Evolutionary conservation across 2,113 vertebrate species (phyloP), one percentile per base, ranked within the genome.

Genomic region (Tretioscincus oriximinensis): DNA sequence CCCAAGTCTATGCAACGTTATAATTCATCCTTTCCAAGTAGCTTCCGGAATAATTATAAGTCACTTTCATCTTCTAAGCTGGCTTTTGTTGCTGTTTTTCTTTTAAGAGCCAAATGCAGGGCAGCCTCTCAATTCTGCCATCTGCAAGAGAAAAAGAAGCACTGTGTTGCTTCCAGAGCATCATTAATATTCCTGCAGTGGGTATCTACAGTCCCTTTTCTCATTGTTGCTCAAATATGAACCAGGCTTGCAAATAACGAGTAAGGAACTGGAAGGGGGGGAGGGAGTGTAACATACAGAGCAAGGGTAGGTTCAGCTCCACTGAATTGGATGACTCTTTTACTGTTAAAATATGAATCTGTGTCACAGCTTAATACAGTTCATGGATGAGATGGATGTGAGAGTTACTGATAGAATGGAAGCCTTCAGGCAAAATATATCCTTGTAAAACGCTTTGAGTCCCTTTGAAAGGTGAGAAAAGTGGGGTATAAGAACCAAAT

Each of bases 181-280:
- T 51, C 31, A 75, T 78, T 88, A 65, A 41, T 73, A 82, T 76
- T 89, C 72, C 26, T 45, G 31, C 31, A 9, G 51, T 45, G 35
- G 9, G 31, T 45, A 45, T 54, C 28, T 54, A n/a, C 20, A 70
- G 31, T 16, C 41, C 8, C 35, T 70, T 70, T 41, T 68, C 31
- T 20, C 29, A 68, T 18, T 68, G 20, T 31, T 68, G 67, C 18
- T 21, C 21, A 18, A 8, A 68, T 9, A 16, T 9, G 67, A 35
- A 20, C 29, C 64, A 66, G n/a, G 64, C 28, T 28, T 66, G 28
- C 35, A n/a, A 68, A 35, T 68, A 29, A 31, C 29, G 28, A 68
- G 28, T 31, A 14, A 31, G 16, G 16, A 14, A 66, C 6, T 66
- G 28, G 29, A 66, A 29, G 26, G 35, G 31, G 22, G 65, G 28